Evolutionary conservation across 1,140 invertebrate genomes (phyloP).

Genomic region (Scylla paramamosain): DNA sequence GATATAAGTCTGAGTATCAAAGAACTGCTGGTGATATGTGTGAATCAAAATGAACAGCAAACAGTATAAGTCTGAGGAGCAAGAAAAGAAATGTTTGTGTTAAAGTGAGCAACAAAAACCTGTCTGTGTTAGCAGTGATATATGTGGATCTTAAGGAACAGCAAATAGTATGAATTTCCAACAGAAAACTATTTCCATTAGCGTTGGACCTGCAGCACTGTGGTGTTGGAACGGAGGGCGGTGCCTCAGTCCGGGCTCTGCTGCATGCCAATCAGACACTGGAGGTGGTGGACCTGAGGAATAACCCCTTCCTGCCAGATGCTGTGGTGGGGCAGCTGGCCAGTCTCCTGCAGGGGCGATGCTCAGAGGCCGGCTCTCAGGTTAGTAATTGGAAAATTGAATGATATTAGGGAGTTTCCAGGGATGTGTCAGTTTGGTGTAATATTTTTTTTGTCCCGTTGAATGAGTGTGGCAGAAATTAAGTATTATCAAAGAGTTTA

Average conservation of each 20-base stretch:
- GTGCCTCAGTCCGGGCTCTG: neutral
- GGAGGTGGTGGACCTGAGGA: conserved; percentile 62
- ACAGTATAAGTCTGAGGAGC: no score
- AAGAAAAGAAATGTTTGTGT: no score
- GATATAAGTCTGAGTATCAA: no score
- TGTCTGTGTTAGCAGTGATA: no score
- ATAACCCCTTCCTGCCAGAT: conserved; percentile 57
- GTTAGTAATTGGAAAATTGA: neutral
- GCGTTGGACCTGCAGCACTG: conserved; percentile 64
- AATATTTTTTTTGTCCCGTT: neutral
- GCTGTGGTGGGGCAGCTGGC: conserved; percentile 29
- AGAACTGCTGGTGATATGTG: no score
- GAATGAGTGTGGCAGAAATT: neutral
- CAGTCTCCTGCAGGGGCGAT: conserved; percentile 17
- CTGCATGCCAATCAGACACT: conserved; percentile 53
- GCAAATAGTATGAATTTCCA: no score
- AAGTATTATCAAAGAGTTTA: neutral
- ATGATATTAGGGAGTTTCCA: neutral
- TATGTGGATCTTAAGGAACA: no score
- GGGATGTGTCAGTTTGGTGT: neutral
- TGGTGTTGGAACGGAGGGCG: conserved; percentile 57
- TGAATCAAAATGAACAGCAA: no score
- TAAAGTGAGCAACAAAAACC: no score
- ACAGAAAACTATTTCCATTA: neutral
- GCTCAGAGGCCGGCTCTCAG: conserved; percentile 15